Conservation (phyloP, 1,140 invertebrate species). For the Drosophila triauraria region DNA sequence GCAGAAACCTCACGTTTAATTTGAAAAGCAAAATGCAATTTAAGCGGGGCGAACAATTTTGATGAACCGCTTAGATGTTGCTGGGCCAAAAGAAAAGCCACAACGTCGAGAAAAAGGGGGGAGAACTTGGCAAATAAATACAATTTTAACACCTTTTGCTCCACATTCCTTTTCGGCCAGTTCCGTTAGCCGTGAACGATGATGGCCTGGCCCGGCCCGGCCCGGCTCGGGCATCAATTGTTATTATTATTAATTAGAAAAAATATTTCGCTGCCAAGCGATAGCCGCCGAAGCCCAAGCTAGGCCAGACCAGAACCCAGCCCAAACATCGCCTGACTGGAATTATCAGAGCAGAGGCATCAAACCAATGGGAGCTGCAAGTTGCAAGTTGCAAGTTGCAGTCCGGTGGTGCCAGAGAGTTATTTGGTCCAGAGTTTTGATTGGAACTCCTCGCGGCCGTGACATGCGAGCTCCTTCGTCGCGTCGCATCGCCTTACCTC, state of each 20-base stretch:
- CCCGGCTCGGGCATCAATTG: slow-evolving; percentile 60
- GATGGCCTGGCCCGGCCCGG: slow-evolving; percentile 17
- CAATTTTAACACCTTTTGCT: slow-evolving; percentile 54
- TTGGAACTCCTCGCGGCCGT: slow-evolving; percentile 65
- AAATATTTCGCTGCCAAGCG: slow-evolving; percentile 65
- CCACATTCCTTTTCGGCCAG: slow-evolving; percentile 55
- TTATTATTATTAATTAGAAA: slow-evolving; percentile 81
- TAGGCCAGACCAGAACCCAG: slow-evolving; percentile 28
- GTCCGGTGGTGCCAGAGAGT: slow-evolving; percentile 8
- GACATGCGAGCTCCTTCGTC: slow-evolving; percentile 61
- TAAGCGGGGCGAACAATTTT: slow-evolving; percentile 54
- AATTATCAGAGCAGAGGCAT: slow-evolving; percentile 60
- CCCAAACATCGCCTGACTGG: slow-evolving; percentile 64
- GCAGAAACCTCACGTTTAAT: slow-evolving; percentile 61
- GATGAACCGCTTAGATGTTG: slow-evolving; percentile 67
- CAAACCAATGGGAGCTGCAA: slow-evolving; percentile 44
- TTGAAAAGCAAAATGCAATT: slow-evolving; percentile 72
- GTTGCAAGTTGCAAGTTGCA: slow-evolving; percentile 24
- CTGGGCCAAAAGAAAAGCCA: slow-evolving; percentile 27
- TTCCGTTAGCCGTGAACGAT: slow-evolving; percentile 60
- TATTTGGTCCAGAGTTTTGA: slow-evolving; percentile 50
- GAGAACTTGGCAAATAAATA: slow-evolving; percentile 56
- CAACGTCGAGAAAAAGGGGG: background rate
- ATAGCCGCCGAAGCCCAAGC: slow-evolving; percentile 14
- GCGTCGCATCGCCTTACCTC: background rate